These are phyloP conservation scores for Gila orcuttii DNA, from an alignment of 2,113 vertebrate species.

Conservation along the genomic window DNA sequence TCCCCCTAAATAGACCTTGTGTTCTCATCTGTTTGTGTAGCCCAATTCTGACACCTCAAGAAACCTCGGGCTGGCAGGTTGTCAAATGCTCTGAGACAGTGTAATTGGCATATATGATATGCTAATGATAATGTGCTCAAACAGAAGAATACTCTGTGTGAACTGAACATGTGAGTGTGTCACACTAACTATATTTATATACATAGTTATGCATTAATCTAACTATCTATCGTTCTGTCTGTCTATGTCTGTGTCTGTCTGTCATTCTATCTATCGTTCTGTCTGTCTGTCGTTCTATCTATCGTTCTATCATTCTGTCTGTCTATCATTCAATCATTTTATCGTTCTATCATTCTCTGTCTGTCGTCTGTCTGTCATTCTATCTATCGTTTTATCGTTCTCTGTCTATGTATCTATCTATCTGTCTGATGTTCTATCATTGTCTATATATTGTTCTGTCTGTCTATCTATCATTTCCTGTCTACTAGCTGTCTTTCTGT, in stretches of 20 bases:
- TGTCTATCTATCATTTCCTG: too few species aligned
- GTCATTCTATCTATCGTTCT: background rate
- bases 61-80: slow-evolving; percentile 54
- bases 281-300: background rate
- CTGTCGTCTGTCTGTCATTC: rapidly evolving
- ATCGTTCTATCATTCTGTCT: background rate
- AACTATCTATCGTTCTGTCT: background rate
- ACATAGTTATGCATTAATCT: background rate
- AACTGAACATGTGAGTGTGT: too few species aligned
- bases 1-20: slow-evolving; percentile 60
- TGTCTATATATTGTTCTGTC: background rate
- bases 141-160: slow-evolving; percentile 57
- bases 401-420: background rate
- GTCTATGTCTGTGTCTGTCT: background rate
- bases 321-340: background rate
- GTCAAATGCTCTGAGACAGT: slow-evolving; percentile 58
- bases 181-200: slow-evolving; percentile 3
- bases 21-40: slow-evolving; percentile 54
- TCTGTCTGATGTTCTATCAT: background rate
- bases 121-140: slow-evolving; percentile 53
- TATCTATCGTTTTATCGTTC: too few species aligned
- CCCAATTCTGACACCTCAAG: slow-evolving; percentile 47
- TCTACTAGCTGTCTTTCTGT: too few species aligned
- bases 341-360: background rate
- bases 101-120: slow-evolving; percentile 65